Evolutionary conservation across 2,888 invertebrate species (phyloP).

Genomic region (Drosophila ezoana): DNA sequence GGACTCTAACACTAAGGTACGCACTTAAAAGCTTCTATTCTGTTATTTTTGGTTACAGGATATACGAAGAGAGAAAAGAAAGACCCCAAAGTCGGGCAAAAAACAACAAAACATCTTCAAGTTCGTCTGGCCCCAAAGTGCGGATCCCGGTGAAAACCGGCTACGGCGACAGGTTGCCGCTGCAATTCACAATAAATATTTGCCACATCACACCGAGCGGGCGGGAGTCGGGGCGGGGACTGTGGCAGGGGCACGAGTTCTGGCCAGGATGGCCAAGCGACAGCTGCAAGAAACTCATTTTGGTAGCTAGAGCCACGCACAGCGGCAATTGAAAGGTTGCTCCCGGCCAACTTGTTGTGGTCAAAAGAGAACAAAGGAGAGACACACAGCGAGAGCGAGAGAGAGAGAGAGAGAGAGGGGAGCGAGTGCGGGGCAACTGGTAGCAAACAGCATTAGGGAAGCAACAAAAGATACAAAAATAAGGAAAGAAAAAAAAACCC

Average conservation of each 20-base stretch:
- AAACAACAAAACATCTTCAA: conserved; percentile 19
- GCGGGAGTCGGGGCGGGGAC: conserved; percentile 6
- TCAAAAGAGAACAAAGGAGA: conserved; percentile 23
- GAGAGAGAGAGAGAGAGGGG: conserved; percentile 8
- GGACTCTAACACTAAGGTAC: not conserved
- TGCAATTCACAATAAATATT: conserved; percentile 56
- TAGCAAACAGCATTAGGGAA: conserved; percentile 60
- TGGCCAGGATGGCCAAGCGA: conserved; percentile 44
- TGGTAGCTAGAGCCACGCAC: conserved; percentile 47
- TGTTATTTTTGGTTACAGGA: conserved; percentile 12
- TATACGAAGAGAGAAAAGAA: not conserved
- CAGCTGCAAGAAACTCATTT: conserved; percentile 61
- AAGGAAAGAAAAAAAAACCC: conserved; percentile 56
- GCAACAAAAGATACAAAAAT: conserved; percentile 47
- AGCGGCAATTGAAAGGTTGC: conserved; percentile 43
- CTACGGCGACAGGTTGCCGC: conserved; percentile 57
- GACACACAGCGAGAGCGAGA: not conserved
- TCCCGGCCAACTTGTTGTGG: conserved; percentile 50
- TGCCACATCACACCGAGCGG: conserved; percentile 37
- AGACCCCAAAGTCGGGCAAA: not conserved
- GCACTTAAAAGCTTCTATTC: conserved; percentile 2
- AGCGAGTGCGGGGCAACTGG: conserved; percentile 30
- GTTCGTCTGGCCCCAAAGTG: conserved; percentile 37
- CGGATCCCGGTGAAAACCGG: conserved; percentile 42
- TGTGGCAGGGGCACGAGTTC: conserved; percentile 19